Evolutionary conservation across 2,888 invertebrate genomes (phyloP).

Genomic region (Labia minor): DNA sequence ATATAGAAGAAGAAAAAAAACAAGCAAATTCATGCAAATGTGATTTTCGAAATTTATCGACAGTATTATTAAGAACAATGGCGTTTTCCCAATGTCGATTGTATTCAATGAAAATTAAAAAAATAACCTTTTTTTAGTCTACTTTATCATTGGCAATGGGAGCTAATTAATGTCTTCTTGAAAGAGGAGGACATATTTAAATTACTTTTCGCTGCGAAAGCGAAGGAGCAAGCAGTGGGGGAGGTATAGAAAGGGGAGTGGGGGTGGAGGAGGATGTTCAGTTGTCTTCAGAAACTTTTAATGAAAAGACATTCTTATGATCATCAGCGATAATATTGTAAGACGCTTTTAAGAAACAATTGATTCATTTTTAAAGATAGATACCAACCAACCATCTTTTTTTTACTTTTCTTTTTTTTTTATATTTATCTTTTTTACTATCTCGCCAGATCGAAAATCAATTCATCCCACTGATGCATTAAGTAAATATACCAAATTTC

Average conservation of each 20-base stretch:
- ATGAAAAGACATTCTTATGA: background rate
- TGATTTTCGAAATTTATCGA: conserved; percentile 2
- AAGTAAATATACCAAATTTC: too few species aligned
- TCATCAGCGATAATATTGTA: background rate
- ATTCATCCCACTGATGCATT: too few species aligned
- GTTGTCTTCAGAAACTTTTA: background rate
- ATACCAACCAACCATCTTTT: too few species aligned
- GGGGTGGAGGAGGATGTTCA: background rate
- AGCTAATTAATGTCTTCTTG: background rate
- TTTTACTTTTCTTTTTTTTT: too few species aligned
- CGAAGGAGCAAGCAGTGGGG: background rate
- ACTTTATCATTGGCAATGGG: background rate
- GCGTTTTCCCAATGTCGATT: conserved; percentile 1
- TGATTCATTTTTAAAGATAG: background rate
- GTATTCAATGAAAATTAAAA: conserved; percentile 13
- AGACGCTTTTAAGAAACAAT: background rate
- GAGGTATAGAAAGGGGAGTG: background rate
- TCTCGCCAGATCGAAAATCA: too few species aligned
- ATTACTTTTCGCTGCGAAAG: background rate
- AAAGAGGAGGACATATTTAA: background rate
- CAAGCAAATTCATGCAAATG: conserved; percentile 5
- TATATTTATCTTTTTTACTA: too few species aligned
- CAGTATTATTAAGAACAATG: background rate
- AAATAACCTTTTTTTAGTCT: background rate
- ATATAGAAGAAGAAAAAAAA: background rate